Percentiles rank a stretch among this genome's conserved stretches.
phyloP scores from a whole-genome alignment of 2,113 vertebrate genomes.

The Macroglossus sobrinus region DNA sequence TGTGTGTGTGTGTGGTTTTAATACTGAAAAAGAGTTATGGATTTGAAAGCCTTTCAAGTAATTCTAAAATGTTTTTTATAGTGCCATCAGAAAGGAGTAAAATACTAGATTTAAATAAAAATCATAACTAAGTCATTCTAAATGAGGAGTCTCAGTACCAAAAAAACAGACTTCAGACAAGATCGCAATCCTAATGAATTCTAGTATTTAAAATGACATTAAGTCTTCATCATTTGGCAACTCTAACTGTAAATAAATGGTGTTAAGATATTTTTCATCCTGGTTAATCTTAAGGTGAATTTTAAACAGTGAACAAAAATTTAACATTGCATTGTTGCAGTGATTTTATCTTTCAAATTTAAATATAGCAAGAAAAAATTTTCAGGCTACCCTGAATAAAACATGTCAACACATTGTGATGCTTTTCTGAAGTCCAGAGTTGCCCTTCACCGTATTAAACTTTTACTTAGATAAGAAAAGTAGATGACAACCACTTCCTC shows the following conservation, averaged over 20 bases:
- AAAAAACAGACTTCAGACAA: background rate
- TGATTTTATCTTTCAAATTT: background rate
- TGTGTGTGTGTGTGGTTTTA: background rate
- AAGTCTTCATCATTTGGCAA: background rate
- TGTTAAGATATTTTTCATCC: background rate
- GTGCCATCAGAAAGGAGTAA: background rate
- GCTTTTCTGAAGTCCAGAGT: background rate
- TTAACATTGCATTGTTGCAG: background rate
- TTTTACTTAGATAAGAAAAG: background rate
- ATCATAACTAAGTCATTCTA: background rate
- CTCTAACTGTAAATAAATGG: background rate
- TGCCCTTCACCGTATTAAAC: background rate
- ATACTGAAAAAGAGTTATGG: background rate
- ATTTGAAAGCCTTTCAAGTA: background rate
- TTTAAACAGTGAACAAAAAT: conserved; percentile 6
- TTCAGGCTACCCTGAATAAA: background rate
- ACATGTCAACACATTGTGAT: background rate
- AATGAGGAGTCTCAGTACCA: background rate
- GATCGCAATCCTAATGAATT: background rate
- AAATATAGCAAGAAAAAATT: background rate
- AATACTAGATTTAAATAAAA: background rate
- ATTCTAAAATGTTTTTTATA: background rate
- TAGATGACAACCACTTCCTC: background rate
- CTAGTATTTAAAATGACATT: background rate
- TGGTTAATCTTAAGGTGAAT: background rate